Evolutionary conservation across 2,888 invertebrate genomes (phyloP).

Genomic region (Latheticus oryzae): DNA sequence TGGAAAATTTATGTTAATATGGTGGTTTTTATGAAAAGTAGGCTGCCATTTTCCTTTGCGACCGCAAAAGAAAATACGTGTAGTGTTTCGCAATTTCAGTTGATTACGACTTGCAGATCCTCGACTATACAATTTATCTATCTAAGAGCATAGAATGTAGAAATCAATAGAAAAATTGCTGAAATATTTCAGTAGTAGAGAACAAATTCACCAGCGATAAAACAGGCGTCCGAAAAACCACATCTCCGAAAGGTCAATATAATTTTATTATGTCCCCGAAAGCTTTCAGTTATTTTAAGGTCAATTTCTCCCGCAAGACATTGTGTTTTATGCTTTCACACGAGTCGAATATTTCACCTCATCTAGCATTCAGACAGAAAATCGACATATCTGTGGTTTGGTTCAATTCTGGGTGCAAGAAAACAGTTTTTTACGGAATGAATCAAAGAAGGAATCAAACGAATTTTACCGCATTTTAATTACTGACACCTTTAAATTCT

Average conservation of each 20-base stretch:
- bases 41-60: conserved; percentile 6
- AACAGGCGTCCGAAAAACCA: conserved; percentile 30
- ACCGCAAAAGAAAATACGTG: conserved; percentile 9
- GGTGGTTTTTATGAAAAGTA: conserved; percentile 24
- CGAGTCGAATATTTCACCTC: conserved; percentile 36
- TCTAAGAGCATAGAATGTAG: conserved; percentile 6
- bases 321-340: conserved; percentile 49
- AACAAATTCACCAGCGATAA: conserved; percentile 21
- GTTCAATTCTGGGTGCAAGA: conserved; percentile 21
- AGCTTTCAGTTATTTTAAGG: conserved; percentile 53
- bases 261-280: conserved; percentile 51
- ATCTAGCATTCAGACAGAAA: conserved; percentile 29
- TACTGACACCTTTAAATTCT: conserved; percentile 21
- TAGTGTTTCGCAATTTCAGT: conserved; percentile 20
- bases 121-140: conserved; percentile 22
- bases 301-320: conserved; percentile 51
- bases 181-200: conserved; percentile 16
- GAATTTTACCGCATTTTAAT: conserved; percentile 27
- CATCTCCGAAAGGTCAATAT: conserved; percentile 46
- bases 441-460: conserved; percentile 21
- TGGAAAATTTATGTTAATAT: conserved; percentile 30
- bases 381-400: conserved; percentile 19
- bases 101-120: conserved; percentile 20
- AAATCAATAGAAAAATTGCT: conserved; percentile 23
- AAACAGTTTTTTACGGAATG: conserved; percentile 17